Conservation (phyloP, 2,797 vertebrate genomes). For the Chlorospingus semifuscus region DNA sequence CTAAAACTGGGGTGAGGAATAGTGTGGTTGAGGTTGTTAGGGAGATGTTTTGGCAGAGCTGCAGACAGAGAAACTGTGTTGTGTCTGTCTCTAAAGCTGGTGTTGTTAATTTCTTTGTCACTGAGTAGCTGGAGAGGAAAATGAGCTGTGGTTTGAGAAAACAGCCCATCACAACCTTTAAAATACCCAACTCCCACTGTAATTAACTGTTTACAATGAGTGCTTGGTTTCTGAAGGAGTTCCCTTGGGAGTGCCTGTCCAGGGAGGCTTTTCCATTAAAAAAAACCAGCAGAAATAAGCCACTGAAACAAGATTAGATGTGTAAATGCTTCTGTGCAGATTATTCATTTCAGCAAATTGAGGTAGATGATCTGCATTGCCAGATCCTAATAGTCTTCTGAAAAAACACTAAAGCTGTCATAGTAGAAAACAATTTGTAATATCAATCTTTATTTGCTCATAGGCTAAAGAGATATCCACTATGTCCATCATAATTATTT, state of each 20-base stretch:
- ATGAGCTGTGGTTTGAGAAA: not conserved
- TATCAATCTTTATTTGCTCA: not conserved
- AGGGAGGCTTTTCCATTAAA: not conserved
- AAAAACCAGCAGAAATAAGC: not conserved
- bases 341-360: accelerated
- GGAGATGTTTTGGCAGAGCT: not conserved
- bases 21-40: not conserved
- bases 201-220: not conserved
- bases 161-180: not conserved
- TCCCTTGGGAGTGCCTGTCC: not conserved
- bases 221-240: not conserved
- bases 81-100: not conserved
- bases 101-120: conserved; percentile 18
- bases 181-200: not conserved
- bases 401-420: not conserved
- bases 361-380: not conserved
- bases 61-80: not conserved
- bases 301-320: not conserved
- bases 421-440: not conserved
- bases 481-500: not conserved
- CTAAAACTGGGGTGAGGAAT: not conserved
- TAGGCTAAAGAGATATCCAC: not conserved
- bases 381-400: not conserved
- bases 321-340: not conserved
- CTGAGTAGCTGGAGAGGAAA: not conserved